These are phyloP conservation scores for Hippocampus barbouri DNA, from an alignment of 2,113 vertebrate species.

Conservation along the genomic window DNA sequence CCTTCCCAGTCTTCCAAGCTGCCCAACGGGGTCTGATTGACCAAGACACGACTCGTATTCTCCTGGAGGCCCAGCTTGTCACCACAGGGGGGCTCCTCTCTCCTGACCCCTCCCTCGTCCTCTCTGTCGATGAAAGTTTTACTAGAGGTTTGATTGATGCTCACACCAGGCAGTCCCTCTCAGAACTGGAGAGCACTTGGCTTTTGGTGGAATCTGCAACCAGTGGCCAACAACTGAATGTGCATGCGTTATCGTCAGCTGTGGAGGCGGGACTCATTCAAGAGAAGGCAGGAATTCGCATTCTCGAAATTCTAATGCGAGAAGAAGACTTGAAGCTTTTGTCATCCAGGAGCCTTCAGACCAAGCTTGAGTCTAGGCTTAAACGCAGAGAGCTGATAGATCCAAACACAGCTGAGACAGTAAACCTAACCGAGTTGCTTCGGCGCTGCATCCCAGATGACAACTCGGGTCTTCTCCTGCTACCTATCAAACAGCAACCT, in stretches of 20 bases:
- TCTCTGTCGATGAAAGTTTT: slow-evolving; percentile 80
- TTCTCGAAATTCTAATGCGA: slow-evolving; percentile 78
- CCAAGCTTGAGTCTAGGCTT: slow-evolving; percentile 70
- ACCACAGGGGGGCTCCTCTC: slow-evolving; percentile 78
- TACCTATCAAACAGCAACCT: slow-evolving; percentile 84
- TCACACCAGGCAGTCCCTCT: slow-evolving; percentile 67
- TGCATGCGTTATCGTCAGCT: slow-evolving; percentile 71
- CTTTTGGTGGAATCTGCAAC: slow-evolving; percentile 52
- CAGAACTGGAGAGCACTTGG: slow-evolving; percentile 73
- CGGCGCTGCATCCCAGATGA: slow-evolving; percentile 75
- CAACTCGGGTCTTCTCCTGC: slow-evolving; percentile 77
- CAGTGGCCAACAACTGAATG: slow-evolving; percentile 37
- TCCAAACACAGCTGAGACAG: slow-evolving; percentile 87
- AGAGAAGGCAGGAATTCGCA: slow-evolving; percentile 78
- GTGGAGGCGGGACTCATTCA: slow-evolving; percentile 76
- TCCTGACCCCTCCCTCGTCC: slow-evolving; percentile 72
- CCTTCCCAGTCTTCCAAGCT: slow-evolving; percentile 86
- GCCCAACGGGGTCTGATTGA: slow-evolving; percentile 91
- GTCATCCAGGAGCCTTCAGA: slow-evolving; percentile 46
- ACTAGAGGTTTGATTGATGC: slow-evolving; percentile 75
- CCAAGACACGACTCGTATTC: slow-evolving; percentile 83
- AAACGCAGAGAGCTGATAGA: slow-evolving; percentile 80
- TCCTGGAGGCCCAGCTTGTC: slow-evolving; percentile 88
- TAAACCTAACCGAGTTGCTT: slow-evolving; percentile 75
- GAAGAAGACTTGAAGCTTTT: slow-evolving; percentile 68